Evolutionary conservation across 2,113 vertebrate species (phyloP).

Genomic region (Chionis minor): DNA sequence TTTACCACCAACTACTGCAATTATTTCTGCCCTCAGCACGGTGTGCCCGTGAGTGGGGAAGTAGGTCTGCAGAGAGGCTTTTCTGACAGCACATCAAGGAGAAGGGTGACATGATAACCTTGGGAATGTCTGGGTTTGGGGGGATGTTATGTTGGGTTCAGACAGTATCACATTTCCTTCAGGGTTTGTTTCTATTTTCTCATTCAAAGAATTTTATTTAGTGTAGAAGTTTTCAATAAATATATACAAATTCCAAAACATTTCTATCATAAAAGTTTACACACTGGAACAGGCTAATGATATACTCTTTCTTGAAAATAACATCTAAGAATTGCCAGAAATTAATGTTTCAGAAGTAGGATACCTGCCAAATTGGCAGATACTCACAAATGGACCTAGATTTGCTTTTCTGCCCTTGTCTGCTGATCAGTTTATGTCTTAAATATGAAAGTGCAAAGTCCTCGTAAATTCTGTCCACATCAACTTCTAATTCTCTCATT

Average conservation of each 20-base stretch:
- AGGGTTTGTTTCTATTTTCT: background rate
- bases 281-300: background rate
- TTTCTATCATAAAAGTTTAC: background rate
- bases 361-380: background rate
- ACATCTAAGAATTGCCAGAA: background rate
- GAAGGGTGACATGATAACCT: background rate
- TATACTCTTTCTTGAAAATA: background rate
- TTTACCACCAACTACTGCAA: background rate
- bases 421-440: background rate
- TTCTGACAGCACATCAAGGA: background rate
- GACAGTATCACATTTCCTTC: background rate
- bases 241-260: background rate
- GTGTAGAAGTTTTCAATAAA: background rate
- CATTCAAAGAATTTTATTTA: background rate
- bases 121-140: background rate
- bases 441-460: constrained; percentile 18
- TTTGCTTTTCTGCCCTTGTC: background rate
- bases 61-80: background rate
- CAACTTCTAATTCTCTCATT: constrained; percentile 11
- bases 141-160: background rate
- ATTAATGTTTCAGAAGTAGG: background rate
- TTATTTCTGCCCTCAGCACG: background rate
- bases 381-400: background rate
- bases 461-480: background rate
- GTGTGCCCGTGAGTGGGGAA: background rate